These are phyloP conservation scores for Ispidina picta DNA, from an alignment of 2,797 vertebrate genomes.

Conservation along the genomic window DNA sequence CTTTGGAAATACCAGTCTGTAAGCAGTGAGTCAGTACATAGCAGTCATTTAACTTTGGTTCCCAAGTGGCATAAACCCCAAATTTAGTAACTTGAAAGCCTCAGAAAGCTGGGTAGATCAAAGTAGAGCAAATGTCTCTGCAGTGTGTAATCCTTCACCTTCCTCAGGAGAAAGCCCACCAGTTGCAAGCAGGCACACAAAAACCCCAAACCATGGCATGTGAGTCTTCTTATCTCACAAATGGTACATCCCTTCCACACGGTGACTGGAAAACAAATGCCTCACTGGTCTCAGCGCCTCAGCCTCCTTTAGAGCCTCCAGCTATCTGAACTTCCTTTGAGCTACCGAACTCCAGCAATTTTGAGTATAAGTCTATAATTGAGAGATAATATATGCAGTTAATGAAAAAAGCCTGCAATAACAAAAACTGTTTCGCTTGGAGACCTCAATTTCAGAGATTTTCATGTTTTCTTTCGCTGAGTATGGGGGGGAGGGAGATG, in stretches of 20 bases:
- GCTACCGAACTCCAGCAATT: neutral
- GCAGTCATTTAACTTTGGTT: neutral
- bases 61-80: neutral
- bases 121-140: neutral
- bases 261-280: neutral
- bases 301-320: neutral
- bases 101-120: neutral
- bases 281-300: neutral
- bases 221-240: neutral
- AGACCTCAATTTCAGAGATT: neutral
- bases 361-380: neutral
- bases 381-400: neutral
- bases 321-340: neutral
- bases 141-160: neutral
- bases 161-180: neutral
- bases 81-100: neutral
- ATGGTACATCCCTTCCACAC: neutral
- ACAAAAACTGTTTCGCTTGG: neutral
- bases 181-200: neutral
- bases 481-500: neutral
- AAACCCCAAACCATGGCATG: neutral
- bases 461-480: neutral
- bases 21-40: neutral
- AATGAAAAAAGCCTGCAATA: neutral
- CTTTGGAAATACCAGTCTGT: neutral